Evolutionary conservation across 2,113 vertebrate genomes (phyloP), one percentile per base, ranked within the genome.

Genomic region (Psittacus erithacus): DNA sequence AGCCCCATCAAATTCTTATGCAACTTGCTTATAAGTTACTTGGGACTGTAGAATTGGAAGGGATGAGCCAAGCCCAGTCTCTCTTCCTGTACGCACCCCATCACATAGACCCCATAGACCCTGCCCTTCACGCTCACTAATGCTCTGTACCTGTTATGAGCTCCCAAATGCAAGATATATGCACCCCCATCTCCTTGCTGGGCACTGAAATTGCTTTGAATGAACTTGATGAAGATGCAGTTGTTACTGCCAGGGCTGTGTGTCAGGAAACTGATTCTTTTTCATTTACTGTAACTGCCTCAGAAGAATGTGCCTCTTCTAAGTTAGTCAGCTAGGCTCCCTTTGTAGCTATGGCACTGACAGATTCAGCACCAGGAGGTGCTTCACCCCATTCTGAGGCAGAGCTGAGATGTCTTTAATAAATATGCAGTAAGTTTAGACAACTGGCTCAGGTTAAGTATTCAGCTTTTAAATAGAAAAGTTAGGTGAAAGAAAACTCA

Each of bases 401-500:
- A 89, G 43, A 84, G 17, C 9, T 86, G 33, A 88, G 88, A 62
- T 46, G 33, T 63, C 17, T 86, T n/a, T 75, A 71, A 75, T 71
- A 86, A 86, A 93, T 52, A 79, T 11, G 68, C 39, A 57, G n/a
- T 60, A 55, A 87, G 57, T 67, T 92, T 68, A 95, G 47, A 76
- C 74, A 95, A 75, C 80, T 79, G 60, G 10, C 29, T 95, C 17
- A 79, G 80, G 86, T 86, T 64, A 75, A 76, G 16, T 14, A 68
- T 89, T 82, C 64, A 52, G 50, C 27, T 86, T 83, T 83, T 67
- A 39, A 43, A 39, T 11, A 49, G 46, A 57, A 39, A 92, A 86
- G 16, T 68, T 78, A 60, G 50, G 50, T 93, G 74, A 87, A 89
- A 91, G 57, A 33, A 92, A 93, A 96, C 86, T 79, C 86, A 82